These are phyloP conservation scores for Poecilia latipinna DNA, from an alignment of 2,113 vertebrate species.

Conservation along the genomic window DNA sequence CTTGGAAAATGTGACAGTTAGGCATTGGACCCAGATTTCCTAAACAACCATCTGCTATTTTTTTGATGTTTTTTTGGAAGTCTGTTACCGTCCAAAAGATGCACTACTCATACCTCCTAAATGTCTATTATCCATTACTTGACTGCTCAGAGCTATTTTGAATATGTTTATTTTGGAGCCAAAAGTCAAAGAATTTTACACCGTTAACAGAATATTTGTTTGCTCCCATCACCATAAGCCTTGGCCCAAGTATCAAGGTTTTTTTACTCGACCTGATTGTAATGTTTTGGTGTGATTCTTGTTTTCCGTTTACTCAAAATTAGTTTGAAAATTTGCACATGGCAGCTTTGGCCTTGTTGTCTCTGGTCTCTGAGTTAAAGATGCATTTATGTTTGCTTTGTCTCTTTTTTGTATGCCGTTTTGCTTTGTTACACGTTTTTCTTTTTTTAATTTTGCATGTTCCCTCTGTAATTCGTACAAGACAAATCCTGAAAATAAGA, in stretches of 20 bases:
- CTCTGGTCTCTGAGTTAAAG: conserved; percentile 8
- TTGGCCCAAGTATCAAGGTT: conserved; percentile 46
- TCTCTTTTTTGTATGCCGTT: conserved; percentile 18
- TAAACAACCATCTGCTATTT: neutral
- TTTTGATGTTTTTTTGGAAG: neutral
- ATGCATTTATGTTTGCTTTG: conserved; percentile 9
- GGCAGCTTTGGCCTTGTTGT: conserved; percentile 63
- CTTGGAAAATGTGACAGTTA: neutral
- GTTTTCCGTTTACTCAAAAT: conserved; percentile 42
- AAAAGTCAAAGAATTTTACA: neutral
- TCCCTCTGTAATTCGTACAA: conserved; percentile 7
- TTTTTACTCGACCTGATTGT: neutral
- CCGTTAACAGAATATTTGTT: conserved; percentile 19
- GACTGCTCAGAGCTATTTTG: neutral
- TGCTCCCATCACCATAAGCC: conserved; percentile 39
- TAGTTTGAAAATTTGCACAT: conserved; percentile 31
- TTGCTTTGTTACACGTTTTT: conserved; percentile 25
- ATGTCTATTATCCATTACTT: neutral
- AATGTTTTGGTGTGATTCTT: conserved; percentile 11
- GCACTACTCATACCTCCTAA: neutral
- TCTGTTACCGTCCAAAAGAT: neutral
- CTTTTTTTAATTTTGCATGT: conserved; percentile 36
- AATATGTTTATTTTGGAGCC: no score
- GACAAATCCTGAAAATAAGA: conserved; percentile 15
- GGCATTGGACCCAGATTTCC: neutral